Evolutionary conservation across 1,140 invertebrate species (phyloP).

Genomic region (Lithobius niger): DNA sequence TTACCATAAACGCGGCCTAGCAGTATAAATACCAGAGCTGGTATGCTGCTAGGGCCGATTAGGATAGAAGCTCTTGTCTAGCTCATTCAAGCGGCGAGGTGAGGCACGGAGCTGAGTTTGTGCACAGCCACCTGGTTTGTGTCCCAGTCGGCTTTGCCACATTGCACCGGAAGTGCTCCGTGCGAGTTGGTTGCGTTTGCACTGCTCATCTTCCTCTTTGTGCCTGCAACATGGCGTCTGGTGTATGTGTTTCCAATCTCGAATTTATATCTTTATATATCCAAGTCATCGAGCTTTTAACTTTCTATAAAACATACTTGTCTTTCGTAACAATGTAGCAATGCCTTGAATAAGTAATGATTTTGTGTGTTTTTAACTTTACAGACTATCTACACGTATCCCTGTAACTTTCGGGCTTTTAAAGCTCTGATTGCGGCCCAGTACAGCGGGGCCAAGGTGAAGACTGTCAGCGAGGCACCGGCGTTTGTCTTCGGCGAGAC

Average conservation of each 20-base stretch:
- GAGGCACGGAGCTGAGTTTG: no score
- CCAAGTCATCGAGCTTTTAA: conserved; percentile 18
- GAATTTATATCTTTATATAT: conserved; percentile 32
- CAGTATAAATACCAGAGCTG: no score
- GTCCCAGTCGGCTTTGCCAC: no score
- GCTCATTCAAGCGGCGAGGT: no score
- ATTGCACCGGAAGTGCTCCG: neutral
- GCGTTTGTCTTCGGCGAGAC: conserved; percentile 87
- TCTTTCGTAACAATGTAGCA: conserved; percentile 29
- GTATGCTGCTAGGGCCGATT: no score
- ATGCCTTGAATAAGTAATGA: conserved; percentile 4
- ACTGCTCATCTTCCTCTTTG: neutral
- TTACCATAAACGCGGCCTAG: no score
- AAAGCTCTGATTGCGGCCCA: conserved; percentile 90
- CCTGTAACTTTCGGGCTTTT: conserved; percentile 77
- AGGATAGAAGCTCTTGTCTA: no score
- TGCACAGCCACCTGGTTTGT: no score
- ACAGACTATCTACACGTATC: conserved; percentile 91
- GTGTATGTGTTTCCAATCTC: conserved; percentile 34
- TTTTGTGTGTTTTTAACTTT: conserved; percentile 36
- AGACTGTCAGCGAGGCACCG: conserved; percentile 46
- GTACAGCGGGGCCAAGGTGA: conserved; percentile 78
- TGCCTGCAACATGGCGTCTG: conserved; percentile 36
- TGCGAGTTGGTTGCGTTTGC: neutral
- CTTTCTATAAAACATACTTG: conserved; percentile 9